phyloP scores from a whole-genome alignment of 2,888 invertebrate species.

The Tinea trinotella region DNA sequence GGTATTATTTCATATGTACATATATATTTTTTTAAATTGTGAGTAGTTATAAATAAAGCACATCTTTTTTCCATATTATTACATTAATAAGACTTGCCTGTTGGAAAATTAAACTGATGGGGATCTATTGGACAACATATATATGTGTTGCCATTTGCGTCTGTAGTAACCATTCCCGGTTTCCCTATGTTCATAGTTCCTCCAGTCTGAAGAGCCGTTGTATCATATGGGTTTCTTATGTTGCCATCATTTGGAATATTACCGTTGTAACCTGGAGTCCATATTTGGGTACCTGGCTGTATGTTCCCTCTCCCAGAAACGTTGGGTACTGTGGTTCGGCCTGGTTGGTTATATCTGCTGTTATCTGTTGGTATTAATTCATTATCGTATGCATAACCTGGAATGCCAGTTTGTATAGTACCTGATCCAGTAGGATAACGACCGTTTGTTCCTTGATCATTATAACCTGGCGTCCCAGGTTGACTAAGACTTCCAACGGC shows the following conservation, averaged over 20 bases:
- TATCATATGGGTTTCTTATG: not conserved
- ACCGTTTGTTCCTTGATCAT: not conserved
- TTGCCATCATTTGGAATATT: not conserved
- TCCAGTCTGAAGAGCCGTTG: not conserved
- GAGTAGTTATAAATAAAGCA: too few species aligned
- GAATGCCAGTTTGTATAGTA: not conserved
- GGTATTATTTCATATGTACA: too few species aligned
- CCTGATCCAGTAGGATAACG: not conserved
- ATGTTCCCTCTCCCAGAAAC: not conserved
- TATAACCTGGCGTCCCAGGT: not conserved
- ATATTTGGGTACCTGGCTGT: not conserved
- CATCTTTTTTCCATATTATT: not conserved
- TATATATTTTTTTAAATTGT: too few species aligned
- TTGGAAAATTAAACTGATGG: not conserved
- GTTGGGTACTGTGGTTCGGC: not conserved
- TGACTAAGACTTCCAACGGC: not conserved
- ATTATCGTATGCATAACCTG: not conserved
- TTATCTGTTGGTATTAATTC: not conserved
- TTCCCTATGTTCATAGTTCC: not conserved
- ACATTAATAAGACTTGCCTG: not conserved
- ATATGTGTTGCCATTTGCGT: not conserved
- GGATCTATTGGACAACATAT: conserved; percentile 11
- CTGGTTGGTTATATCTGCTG: not conserved
- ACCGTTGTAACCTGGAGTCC: not conserved
- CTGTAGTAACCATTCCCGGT: conserved; percentile 8